Evolutionary conservation across 2,113 vertebrate species (phyloP), one percentile per base, ranked within the genome.

Genomic region (Herpailurus yagouaroundi): DNA sequence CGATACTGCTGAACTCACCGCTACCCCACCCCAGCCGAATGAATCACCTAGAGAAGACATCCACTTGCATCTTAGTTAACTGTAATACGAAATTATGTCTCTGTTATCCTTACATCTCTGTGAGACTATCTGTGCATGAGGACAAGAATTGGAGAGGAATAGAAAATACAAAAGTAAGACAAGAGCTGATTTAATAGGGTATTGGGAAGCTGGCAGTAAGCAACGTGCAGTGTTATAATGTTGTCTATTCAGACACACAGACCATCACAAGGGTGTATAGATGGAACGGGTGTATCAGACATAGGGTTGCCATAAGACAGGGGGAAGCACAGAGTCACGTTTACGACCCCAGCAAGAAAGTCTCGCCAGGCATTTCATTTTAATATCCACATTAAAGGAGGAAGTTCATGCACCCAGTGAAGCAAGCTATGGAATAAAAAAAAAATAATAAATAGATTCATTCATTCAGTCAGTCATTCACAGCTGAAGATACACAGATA

Each of bases 381-480:
- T 79, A 89, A 7, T 48, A 36, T 66, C 71, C 45, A 7, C 41
- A 7, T 80, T 31, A 83, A 85, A 74, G 11, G 27, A 52, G 16
- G 36, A 92, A 4, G 38, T n/a, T 38, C 31, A 29, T 45, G 52
- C 45, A 33, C 31, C 27, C 64, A 60, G 5, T 4, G 48, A 91
- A 81, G 81, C 57, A 86, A 71, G 52, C 66, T 63, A 63, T 4
- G 52, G 38, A 11, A 64, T 41, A 68, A 27, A 66, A 31, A 93
- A 93, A 31, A 91, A 68, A 18, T 25, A 48, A 18, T 25, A 48
- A 48, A 64, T 16, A 55, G 77, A 57, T 69, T 31, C 45, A 94
- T 81, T 73, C 60, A 33, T 41, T 92, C n/a, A n/a, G 5, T 71
- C 31, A 94, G 6, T 97, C 50, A 89, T 68, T 83, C 88, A 85